phyloP scores from a whole-genome alignment of 2,888 invertebrate species.

The Halocaridina rubra region DNA sequence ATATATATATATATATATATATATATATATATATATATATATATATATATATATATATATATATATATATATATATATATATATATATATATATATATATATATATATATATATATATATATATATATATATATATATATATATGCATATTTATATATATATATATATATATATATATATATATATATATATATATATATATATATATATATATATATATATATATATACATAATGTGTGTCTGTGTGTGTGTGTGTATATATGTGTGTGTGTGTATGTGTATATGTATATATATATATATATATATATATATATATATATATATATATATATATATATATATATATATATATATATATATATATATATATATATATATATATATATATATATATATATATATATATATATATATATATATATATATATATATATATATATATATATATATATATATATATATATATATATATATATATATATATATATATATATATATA shows the following conservation, averaged over 20 bases:
- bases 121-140: neutral
- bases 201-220: constrained; percentile 11
- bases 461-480: neutral
- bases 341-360: neutral
- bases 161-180: neutral
- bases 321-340: neutral
- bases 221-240: too few relatives aligned
- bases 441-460: neutral
- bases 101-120: constrained; percentile 1
- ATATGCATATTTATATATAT: neutral
- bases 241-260: too few relatives aligned
- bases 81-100: constrained; percentile 11
- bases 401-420: constrained; percentile 1
- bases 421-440: neutral
- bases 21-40: neutral
- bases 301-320: neutral
- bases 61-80: constrained; percentile 11
- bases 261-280: neutral
- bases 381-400: constrained; percentile 13
- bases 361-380: constrained; percentile 11
- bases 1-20: neutral
- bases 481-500: neutral
- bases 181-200: neutral
- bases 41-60: neutral
- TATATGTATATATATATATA: neutral